Conservation (phyloP, 2,797 vertebrate genomes). For the Leptatherina wallacei region DNA sequence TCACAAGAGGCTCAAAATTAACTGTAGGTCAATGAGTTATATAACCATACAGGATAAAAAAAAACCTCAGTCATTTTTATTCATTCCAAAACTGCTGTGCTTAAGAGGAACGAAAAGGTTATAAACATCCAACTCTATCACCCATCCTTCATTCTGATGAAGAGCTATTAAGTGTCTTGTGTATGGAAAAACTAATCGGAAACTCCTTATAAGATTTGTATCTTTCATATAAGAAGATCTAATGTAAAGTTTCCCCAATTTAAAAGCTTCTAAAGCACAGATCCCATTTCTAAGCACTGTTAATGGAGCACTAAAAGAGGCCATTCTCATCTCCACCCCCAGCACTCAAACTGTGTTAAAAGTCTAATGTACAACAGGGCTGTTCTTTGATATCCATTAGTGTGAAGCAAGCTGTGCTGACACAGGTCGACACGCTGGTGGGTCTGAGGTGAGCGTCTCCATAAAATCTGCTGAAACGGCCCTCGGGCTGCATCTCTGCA, state of each 20-base stretch:
- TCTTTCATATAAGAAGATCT: neutral
- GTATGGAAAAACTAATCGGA: conserved; percentile 13
- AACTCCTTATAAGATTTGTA: neutral
- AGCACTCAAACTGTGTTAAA: conserved; percentile 53
- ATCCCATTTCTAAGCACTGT: conserved; percentile 48
- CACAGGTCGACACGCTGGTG: conserved; percentile 35
- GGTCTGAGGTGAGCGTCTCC: conserved; percentile 40
- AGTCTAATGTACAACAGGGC: conserved; percentile 48
- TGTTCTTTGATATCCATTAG: conserved; percentile 62
- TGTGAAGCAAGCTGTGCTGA: conserved; percentile 47
- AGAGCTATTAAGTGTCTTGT: neutral
- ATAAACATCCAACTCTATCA: neutral
- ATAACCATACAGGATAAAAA: neutral
- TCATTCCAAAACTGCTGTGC: neutral
- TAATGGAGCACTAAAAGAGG: conserved; percentile 31
- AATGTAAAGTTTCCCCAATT: conserved; percentile 15
- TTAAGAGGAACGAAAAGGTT: neutral
- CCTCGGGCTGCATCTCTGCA: conserved; percentile 39
- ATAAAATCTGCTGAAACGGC: conserved; percentile 44
- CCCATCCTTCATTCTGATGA: neutral
- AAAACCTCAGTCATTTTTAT: neutral
- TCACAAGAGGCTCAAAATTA: neutral
- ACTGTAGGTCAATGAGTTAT: neutral
- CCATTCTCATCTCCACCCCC: conserved; percentile 30
- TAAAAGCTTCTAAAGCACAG: conserved; percentile 23